Evolutionary conservation across 2,888 invertebrate species (phyloP).

Genomic region (Oxycera nigricornis): DNA sequence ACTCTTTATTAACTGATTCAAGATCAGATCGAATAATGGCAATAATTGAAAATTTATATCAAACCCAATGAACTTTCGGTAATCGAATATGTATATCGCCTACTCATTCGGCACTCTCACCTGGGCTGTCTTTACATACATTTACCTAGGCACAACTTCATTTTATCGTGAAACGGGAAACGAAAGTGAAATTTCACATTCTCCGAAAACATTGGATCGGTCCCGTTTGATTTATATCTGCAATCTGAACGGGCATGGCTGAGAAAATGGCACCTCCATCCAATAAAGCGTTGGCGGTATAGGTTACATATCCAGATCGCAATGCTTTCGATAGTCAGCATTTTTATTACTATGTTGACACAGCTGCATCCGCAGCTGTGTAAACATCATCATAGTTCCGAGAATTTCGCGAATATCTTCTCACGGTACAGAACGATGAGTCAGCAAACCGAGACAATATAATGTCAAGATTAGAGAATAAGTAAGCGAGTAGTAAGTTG

Average conservation of each 20-base stretch:
- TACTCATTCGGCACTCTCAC: neutral
- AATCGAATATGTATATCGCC: neutral
- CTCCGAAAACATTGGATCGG: constrained; percentile 44
- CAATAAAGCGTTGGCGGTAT: neutral
- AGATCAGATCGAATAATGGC: neutral
- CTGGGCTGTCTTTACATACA: neutral
- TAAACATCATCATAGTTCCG: no score
- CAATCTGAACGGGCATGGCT: neutral
- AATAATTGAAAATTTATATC: neutral
- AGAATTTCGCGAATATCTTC: no score
- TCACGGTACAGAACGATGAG: no score
- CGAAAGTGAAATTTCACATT: constrained; percentile 62
- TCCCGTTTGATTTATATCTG: constrained; percentile 22
- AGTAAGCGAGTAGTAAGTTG: no score
- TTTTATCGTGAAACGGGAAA: constrained; percentile 50
- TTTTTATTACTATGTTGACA: no score
- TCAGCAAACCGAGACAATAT: no score
- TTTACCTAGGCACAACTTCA: neutral
- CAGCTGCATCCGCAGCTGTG: no score
- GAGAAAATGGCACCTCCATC: neutral
- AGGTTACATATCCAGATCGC: no score
- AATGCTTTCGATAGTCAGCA: no score
- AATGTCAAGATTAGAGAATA: no score
- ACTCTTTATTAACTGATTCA: no score
- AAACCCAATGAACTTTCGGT: neutral